Evolutionary conservation across 2,888 invertebrate genomes (phyloP).

Genomic region (Leptothorax acervorum): DNA sequence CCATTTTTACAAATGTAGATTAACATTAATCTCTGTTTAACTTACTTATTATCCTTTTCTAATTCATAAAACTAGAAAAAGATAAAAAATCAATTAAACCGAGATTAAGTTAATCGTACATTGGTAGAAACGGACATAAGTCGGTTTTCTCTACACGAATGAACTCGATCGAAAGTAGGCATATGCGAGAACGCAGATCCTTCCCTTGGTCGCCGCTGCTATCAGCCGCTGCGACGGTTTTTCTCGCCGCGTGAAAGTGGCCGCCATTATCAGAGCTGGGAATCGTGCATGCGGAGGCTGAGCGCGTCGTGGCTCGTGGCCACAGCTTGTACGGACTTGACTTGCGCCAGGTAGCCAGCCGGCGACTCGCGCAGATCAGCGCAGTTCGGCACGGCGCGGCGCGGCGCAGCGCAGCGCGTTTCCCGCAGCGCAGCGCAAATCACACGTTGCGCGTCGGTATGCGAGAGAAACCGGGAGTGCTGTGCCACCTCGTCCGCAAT

Average conservation of each 20-base stretch:
- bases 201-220: not conserved
- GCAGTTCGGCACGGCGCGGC: not conserved
- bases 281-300: conserved; percentile 62
- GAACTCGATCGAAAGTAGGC: not conserved
- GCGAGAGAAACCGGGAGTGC: conserved; percentile 43
- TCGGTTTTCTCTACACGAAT: not conserved
- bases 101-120: too few species aligned
- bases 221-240: conserved; percentile 15
- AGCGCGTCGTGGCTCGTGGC: conserved; percentile 51
- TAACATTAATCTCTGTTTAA: too few species aligned
- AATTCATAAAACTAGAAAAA: too few species aligned
- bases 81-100: too few species aligned
- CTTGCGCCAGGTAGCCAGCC: conserved; percentile 67
- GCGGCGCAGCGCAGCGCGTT: conserved; percentile 44
- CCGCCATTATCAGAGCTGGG: conserved; percentile 58
- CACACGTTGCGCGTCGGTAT: conserved; percentile 66
- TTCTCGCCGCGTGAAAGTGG: conserved; percentile 41
- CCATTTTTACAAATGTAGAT: too few species aligned
- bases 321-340: not conserved
- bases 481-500: conserved; percentile 74
- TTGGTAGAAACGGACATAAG: not conserved
- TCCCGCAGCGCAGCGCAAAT: conserved; percentile 65
- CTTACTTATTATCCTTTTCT: too few species aligned
- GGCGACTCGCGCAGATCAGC: conserved; percentile 40
- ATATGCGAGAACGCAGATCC: not conserved